Evolutionary conservation across 2,797 vertebrate species (phyloP).

Genomic region (Leptodactylus fallax): DNA sequence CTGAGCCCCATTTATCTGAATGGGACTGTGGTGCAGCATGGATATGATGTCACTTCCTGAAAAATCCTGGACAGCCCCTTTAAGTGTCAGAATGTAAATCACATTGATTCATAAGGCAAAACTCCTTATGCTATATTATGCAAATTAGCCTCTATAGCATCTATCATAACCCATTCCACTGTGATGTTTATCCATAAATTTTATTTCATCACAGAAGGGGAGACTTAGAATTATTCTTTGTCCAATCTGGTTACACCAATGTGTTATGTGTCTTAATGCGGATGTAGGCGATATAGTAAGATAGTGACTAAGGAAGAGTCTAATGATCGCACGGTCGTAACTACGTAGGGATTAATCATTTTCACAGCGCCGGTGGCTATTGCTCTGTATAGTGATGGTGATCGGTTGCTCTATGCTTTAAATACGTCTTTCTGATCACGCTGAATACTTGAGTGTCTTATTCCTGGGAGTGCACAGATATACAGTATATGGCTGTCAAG

Average conservation of each 20-base stretch:
- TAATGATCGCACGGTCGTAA: not conserved
- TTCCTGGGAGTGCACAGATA: not conserved
- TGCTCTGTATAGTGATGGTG: not conserved
- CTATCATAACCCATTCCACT: too few species aligned
- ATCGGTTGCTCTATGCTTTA: not conserved
- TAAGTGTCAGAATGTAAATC: too few species aligned
- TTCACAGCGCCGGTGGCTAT: not conserved
- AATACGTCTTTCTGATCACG: constrained; percentile 20
- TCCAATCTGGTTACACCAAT: not conserved
- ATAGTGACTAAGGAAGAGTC: not conserved
- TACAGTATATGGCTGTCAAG: not conserved
- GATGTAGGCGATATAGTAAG: not conserved
- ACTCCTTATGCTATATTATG: too few species aligned
- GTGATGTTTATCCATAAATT: too few species aligned
- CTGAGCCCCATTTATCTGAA: too few species aligned
- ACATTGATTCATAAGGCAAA: too few species aligned
- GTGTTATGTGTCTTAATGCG: not conserved
- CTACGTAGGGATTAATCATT: constrained; percentile 19
- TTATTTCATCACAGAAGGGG: too few species aligned
- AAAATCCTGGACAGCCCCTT: too few species aligned
- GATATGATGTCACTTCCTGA: too few species aligned
- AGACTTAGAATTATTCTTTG: not conserved
- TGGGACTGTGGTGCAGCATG: too few species aligned
- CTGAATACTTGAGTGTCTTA: constrained; percentile 15
- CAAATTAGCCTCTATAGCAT: too few species aligned